Percentiles rank a stretch among this genome's conserved stretches.
Conservation (phyloP, 1,140 invertebrate species). For the Leptestheria dahalacensis region DNA sequence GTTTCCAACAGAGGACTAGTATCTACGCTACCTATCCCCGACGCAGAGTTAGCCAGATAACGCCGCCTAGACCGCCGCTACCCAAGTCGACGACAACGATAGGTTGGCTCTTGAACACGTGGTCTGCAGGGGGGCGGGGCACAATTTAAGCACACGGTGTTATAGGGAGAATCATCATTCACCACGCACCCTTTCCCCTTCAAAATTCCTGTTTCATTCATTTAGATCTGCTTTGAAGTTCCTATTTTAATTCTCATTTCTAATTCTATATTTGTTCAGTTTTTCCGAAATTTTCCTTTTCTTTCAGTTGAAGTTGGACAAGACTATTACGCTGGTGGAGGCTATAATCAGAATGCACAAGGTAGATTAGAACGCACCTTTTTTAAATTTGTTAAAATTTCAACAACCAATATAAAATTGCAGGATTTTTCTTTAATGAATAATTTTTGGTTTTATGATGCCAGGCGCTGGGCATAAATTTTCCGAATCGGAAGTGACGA, state of each 20-base stretch:
- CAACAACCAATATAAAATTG: no score
- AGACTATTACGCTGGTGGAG: not conserved
- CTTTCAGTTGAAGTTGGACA: not conserved
- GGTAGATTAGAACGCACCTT: not conserved
- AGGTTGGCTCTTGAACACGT: no score
- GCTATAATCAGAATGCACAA: constrained; percentile 7
- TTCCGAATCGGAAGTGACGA: constrained; percentile 79
- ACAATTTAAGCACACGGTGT: no score
- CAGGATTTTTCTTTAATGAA: no score
- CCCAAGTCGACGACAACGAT: no score
- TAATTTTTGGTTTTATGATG: constrained; percentile 13
- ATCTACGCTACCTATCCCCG: constrained; percentile 12
- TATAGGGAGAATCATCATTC: no score
- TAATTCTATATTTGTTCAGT: not conserved
- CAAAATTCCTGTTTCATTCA: no score
- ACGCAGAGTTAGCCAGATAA: not conserved
- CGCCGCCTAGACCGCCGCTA: constrained; percentile 13
- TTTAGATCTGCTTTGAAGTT: no score
- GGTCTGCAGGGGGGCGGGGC: no score
- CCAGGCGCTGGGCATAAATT: constrained; percentile 70
- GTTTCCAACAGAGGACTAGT: not conserved
- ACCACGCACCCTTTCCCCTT: no score
- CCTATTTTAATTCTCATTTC: not conserved
- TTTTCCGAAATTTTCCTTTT: not conserved
- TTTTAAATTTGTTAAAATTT: not conserved